Evolutionary conservation across 2,113 vertebrate species (phyloP).

Genomic region (Misgurnus anguillicaudatus): DNA sequence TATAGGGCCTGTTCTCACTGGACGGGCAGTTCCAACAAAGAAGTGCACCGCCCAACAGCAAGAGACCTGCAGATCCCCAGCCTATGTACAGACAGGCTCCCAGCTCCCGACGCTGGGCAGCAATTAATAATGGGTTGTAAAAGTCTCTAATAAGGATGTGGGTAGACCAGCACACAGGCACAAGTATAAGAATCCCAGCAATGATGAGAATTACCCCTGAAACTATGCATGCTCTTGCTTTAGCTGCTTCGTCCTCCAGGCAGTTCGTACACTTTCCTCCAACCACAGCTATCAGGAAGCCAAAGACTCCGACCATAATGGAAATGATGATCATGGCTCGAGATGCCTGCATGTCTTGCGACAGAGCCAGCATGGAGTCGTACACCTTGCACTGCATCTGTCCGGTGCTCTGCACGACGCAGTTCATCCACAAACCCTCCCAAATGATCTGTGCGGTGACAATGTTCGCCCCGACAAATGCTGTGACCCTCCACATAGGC

Average conservation of each 20-base stretch:
- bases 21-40: constrained; percentile 78
- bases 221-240: constrained; percentile 73
- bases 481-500: constrained; percentile 80
- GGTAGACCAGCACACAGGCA: constrained; percentile 78
- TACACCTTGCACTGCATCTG: constrained; percentile 57
- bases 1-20: constrained; percentile 60
- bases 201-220: constrained; percentile 75
- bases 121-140: constrained; percentile 72
- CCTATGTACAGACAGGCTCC: constrained; percentile 75
- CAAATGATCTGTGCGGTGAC: constrained; percentile 75
- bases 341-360: constrained; percentile 75
- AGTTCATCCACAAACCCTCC: constrained; percentile 81
- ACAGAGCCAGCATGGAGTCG: constrained; percentile 74
- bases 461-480: constrained; percentile 75
- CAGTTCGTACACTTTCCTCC: constrained; percentile 81
- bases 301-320: constrained; percentile 72
- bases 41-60: constrained; percentile 74
- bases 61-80: constrained; percentile 69
- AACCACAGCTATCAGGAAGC: constrained; percentile 68
- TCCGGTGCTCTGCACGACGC: constrained; percentile 78
- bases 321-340: constrained; percentile 76
- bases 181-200: constrained; percentile 67
- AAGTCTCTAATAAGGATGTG: constrained; percentile 74
- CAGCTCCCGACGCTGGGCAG: constrained; percentile 72
- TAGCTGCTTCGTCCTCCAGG: constrained; percentile 73